Percentiles rank a stretch among this genome's conserved stretches.
Conservation (phyloP, 2,113 vertebrate genomes). For the Hemibagrus wyckioides region DNA sequence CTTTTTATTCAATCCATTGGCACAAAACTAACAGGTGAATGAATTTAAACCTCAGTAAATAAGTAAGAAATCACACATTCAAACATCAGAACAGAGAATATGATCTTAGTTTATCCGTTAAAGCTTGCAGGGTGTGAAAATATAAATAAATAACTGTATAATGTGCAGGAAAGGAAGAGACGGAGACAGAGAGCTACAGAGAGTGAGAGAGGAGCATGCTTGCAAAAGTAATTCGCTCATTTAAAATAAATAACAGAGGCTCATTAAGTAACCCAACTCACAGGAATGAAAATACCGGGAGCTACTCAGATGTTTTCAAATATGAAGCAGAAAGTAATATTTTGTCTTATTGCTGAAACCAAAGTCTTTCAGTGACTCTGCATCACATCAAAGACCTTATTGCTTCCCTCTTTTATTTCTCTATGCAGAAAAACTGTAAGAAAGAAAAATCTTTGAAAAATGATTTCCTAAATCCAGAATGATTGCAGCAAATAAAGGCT, state of each 20-base stretch:
- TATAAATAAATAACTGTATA: neutral
- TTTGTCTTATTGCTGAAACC: slow-evolving; percentile 8
- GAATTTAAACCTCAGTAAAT: neutral
- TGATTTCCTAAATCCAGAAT: too few species aligned
- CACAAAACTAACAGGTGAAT: neutral
- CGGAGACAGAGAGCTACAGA: neutral
- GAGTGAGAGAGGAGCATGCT: neutral
- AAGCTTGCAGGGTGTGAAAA: neutral
- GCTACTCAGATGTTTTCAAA: neutral
- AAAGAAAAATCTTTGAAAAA: neutral
- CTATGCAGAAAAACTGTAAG: neutral
- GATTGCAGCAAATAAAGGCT: too few species aligned
- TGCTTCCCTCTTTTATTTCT: neutral
- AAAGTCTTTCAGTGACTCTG: neutral
- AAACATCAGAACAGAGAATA: neutral
- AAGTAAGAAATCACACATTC: neutral
- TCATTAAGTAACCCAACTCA: neutral
- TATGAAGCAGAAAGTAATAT: neutral
- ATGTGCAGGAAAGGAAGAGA: neutral
- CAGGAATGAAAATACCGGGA: neutral
- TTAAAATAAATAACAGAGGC: neutral
- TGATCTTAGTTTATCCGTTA: neutral
- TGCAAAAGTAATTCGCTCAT: neutral
- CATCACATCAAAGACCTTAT: neutral
- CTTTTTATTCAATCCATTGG: neutral